Percentiles rank a stretch among this genome's conserved stretches.
Evolutionary conservation across 1,140 invertebrate genomes (phyloP).

Genomic region (Drosophila bipectinata): DNA sequence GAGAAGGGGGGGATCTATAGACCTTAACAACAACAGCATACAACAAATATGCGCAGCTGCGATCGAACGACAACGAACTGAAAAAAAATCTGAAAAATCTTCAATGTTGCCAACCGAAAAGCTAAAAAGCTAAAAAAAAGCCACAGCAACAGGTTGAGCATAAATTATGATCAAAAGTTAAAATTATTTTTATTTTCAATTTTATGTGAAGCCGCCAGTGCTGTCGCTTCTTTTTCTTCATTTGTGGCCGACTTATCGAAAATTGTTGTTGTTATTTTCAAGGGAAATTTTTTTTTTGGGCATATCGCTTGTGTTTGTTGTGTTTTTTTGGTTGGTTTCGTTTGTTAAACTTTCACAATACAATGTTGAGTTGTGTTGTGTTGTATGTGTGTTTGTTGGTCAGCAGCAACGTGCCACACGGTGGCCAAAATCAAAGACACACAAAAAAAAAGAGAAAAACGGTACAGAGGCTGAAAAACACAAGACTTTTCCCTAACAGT

Average conservation of each 20-base stretch:
- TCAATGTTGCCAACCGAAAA: conserved; percentile 32
- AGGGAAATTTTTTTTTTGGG: conserved; percentile 56
- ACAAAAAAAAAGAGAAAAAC: background rate
- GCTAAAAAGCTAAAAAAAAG: conserved; percentile 23
- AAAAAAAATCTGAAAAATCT: conserved; percentile 10
- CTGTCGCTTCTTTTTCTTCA: background rate
- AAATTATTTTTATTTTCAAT: conserved; percentile 53
- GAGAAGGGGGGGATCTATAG: background rate
- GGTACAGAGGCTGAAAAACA: background rate
- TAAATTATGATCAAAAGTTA: conserved; percentile 64
- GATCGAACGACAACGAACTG: conserved; percentile 19
- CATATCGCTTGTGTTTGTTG: conserved; percentile 23
- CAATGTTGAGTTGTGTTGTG: background rate
- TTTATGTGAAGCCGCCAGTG: conserved; percentile 3
- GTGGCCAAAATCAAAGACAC: conserved; percentile 10
- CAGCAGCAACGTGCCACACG: conserved; percentile 8
- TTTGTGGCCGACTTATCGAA: conserved; percentile 54
- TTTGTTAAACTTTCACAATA: conserved; percentile 62
- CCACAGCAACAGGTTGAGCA: conserved; percentile 54
- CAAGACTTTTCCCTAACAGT: conserved; percentile 25
- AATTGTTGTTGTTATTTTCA: conserved; percentile 12
- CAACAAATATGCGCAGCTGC: conserved; percentile 53
- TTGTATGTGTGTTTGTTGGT: conserved; percentile 13
- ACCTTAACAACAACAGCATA: conserved; percentile 14
- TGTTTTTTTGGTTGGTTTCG: conserved; percentile 18